A percentile compares a stretch with the other conserved stretches of the same genome.
These are phyloP conservation scores for Eurystomus gularis DNA, from an alignment of 2,113 vertebrate genomes.

Conservation along the genomic window DNA sequence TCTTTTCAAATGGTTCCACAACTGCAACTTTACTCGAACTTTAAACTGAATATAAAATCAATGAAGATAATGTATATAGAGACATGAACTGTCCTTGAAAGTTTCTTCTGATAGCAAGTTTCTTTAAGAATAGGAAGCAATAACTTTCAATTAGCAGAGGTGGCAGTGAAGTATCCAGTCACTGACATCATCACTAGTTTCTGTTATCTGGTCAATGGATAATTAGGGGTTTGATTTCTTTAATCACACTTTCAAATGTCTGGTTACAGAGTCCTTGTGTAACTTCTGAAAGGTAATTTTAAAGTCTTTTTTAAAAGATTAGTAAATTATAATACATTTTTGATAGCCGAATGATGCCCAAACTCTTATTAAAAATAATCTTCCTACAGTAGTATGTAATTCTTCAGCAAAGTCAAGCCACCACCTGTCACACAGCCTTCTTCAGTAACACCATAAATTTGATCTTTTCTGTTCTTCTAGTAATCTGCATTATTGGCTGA, in stretches of 20 bases:
- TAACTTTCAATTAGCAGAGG: not conserved
- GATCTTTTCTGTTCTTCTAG: not conserved
- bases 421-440: not conserved
- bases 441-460: not conserved
- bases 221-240: not conserved
- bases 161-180: not conserved
- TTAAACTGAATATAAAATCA: not conserved
- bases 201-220: not conserved
- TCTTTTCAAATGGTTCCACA: not conserved
- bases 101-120: not conserved
- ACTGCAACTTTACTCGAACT: not conserved
- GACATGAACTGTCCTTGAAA: not conserved
- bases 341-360: not conserved
- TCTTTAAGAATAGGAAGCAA: not conserved
- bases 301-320: not conserved
- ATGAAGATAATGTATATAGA: not conserved
- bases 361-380: not conserved
- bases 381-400: not conserved
- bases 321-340: not conserved
- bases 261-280: not conserved
- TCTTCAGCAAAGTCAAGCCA: slow-evolving; percentile 9
- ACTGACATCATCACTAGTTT: not conserved
- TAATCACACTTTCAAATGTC: not conserved
- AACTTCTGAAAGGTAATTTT: not conserved
- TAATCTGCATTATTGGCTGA: not conserved